Conservation (phyloP, 2,888 invertebrate genomes). For the Caenorhabditis macrosperma region DNA sequence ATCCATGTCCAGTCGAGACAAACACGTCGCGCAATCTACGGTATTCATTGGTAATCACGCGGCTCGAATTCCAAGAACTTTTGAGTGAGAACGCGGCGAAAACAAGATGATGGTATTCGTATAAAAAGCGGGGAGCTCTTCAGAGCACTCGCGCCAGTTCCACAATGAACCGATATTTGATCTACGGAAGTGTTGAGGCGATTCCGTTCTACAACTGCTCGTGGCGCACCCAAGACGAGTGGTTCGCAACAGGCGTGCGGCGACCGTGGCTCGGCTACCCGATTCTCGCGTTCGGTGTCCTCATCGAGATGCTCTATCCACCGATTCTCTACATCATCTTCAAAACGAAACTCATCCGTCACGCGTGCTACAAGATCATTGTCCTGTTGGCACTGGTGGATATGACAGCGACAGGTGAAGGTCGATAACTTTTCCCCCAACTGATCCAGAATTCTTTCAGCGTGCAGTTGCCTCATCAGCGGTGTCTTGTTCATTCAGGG, state of each 20-base stretch:
- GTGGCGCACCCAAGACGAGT: conserved; percentile 16
- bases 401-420: conserved; percentile 31
- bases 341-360: conserved; percentile 20
- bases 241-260: conserved; percentile 14
- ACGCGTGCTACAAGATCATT: conserved; percentile 35
- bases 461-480: conserved; percentile 26
- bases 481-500: conserved; percentile 21
- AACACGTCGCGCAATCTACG: background rate
- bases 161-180: conserved; percentile 3
- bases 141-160: background rate
- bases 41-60: background rate
- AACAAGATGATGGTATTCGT: background rate
- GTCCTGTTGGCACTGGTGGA: conserved; percentile 24
- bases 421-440: background rate
- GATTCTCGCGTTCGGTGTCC: conserved; percentile 8
- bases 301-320: conserved; percentile 22
- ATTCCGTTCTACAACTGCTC: conserved; percentile 33
- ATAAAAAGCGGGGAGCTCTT: no score
- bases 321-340: conserved; percentile 29
- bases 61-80: background rate
- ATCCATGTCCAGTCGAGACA: no score
- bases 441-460: background rate
- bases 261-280: conserved; percentile 26
- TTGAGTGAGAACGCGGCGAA: background rate
- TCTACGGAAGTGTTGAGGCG: conserved; percentile 17